Evolutionary conservation across 37 sponge, comb jelly and placozoan species (phyloP), one percentile per base, ranked within the genome.

Genomic region (Axinella damicornis): DNA sequence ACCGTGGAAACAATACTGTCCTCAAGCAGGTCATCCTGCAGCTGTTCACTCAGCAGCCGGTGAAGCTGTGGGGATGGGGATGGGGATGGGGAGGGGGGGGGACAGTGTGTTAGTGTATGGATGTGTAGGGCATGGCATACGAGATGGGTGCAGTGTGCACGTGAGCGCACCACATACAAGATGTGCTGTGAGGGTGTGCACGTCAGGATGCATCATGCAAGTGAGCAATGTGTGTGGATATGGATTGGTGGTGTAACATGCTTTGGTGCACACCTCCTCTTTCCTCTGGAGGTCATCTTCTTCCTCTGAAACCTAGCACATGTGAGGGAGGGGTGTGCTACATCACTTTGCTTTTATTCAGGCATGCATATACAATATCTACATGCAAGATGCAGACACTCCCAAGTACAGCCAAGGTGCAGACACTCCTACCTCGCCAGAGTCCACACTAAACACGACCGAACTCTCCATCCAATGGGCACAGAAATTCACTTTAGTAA

Each of bases 11-110:
- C n/a, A 19, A 36, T 34, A 39, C 17, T 15, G 35, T 81, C 81
- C 30, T 81, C 81, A 9, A 81, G 58, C 2, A 81, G 56, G 58
- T 81, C 81, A 57, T 81, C 81, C 36, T 69, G 70, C 57, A 81
- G 69, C 55, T 81, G 81, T 58, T 81, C 81, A 56, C 65, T 67
- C 17, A 81, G 33, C 13, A 81, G 71, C 81, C 69, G 70, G 25
- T 69, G 81, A 21, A 81, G 35, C 81, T 81, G 53, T 28, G 24
- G 31, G 69, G 35, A 9, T 34, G 35, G n/a, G n/a, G n/a, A n/a
- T n/a, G n/a, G n/a, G n/a, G n/a, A n/a, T n/a, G 27, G 19, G 66
- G 19, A 25, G 13, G 66, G 19, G 66, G 13, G 66, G 66, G 22
- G 66, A 22, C 25, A 22, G 66, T 19, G 22, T 24, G 66, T 16